Base-by-base conservation (phyloP, 2,113 vertebrate species). In the Pseudorectes ferrugineus region DNA sequence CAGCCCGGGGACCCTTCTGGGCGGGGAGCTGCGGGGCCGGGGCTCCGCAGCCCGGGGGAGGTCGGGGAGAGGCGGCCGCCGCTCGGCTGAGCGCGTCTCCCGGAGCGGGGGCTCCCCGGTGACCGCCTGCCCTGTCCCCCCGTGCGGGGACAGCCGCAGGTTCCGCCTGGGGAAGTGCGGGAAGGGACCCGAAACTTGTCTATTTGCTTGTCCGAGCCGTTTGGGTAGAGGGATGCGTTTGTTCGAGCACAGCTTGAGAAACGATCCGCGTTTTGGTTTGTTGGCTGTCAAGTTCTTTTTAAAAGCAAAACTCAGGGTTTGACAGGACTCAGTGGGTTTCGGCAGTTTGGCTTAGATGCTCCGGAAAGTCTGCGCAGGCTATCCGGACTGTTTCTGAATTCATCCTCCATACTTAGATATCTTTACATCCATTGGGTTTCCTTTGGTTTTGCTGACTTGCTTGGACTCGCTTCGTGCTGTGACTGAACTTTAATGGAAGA, bases 401-500 rank as follows among this genome's bases (percentile, higher is more conserved):
- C 1, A 2, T 16, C 12, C 25, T 35, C 35, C 11, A 0, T 51
- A 3, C 48, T 28, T 42, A 1, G n/a, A 8, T 59, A 10, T 19
- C 52, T 54, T 70, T 33, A 9, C 26, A 16, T 88, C 48, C 63
- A 0, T 24, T 31, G 9, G 51, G 4, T 61, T 85, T 46, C 26
- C 40, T 10, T 0, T 42, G 63, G 28, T 91, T 93, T 78, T 89
- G 73, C 78, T 95, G 80, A 73, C 52, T 92, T 6, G 58, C 22
- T 52, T 12, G 78, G 63, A n/a, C 18, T 91, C 7, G 12, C 29
- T 42, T 57, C 1, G 1, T 74, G 23, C 88, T 81, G 8, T 52
- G 74, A 18, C 28, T 58, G 85, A 92, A 93, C 76, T 95, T 88
- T 28, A 96, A 84, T 91, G 89, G 83, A 12, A 91, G 91, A 86